Evolutionary conservation across 2,888 invertebrate genomes (phyloP), one percentile per base, ranked within the genome.

Genomic region (Agrotis segetum): DNA sequence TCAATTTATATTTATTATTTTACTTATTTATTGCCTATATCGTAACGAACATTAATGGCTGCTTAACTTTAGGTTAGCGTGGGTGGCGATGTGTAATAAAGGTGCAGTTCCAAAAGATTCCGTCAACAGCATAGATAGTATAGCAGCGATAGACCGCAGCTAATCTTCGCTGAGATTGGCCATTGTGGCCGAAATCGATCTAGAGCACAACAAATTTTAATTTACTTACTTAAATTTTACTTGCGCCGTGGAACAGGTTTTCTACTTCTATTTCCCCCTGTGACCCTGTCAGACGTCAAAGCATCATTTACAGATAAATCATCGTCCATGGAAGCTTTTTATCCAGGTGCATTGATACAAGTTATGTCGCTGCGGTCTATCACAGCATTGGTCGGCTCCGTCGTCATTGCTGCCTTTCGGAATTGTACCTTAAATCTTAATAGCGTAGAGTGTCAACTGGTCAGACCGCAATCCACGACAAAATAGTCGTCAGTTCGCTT

Each of bases 11-110:
- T 74, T 65, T 55, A 17, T 49, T 47, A 29, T 47, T 16, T 34
- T 61, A 76, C 60, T 66, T 68, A 72, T 72, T 68, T 73, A 68
- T 81, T 65, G 11, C 58, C 55, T 49, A 19, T 53, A 74, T 64
- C 77, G 74, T 75, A 77, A 64, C 71, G 17, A 60, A 60, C 7
- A 17, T 64, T 60, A 52, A 58, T 62, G 7, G 77, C 53, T 77
- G 55, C 53, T 74, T 46, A 61, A 56, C 40, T 64, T 14, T 63
- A 46, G 60, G 44, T 64, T 24, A 56, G 24, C 59, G 56, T 77
- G 52, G 56, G 61, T 21, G 59, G 46, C 34, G 69, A 50, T 50
- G 19, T 44, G 7, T 40, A 19, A 47, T 40, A 19, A 47, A 59
- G 19, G 58, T 59, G 50, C 44, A 34, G 6, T 55, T 56, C 34